Conservation (phyloP, 2,797 vertebrate species). For the Melanogrammus aeglefinus region DNA sequence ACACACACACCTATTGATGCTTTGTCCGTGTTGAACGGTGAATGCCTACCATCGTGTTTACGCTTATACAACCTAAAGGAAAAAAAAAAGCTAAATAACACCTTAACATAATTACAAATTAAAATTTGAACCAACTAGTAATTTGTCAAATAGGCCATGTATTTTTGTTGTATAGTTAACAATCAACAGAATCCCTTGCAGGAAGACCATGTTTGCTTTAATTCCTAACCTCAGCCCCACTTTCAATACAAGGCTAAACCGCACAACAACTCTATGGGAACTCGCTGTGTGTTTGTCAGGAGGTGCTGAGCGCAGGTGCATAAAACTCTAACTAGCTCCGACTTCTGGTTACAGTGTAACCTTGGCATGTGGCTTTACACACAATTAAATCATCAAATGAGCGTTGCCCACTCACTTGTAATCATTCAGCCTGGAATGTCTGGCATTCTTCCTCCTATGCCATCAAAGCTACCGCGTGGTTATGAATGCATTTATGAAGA, state of each 20-base stretch:
- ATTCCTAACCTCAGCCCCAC: neutral
- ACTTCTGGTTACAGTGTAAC: slow-evolving; percentile 65
- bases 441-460: slow-evolving; percentile 49
- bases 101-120: too few relatives aligned
- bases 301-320: slow-evolving; percentile 17
- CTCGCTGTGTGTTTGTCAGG: slow-evolving; percentile 19
- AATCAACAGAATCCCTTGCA: neutral
- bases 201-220: neutral
- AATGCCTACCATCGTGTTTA: neutral
- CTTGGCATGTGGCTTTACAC: slow-evolving; percentile 27
- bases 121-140: neutral
- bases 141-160: neutral
- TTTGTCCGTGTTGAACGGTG: neutral
- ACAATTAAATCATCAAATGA: slow-evolving; percentile 55
- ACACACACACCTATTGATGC: neutral
- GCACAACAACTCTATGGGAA: neutral
- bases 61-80: too few relatives aligned
- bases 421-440: slow-evolving; percentile 71
- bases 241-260: neutral
- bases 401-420: slow-evolving; percentile 62
- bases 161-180: neutral
- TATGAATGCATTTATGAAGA: slow-evolving; percentile 59
- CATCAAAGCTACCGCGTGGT: slow-evolving; percentile 42
- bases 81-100: neutral
- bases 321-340: slow-evolving; percentile 57